These are phyloP conservation scores for Eutolmus rufibarbis DNA, from an alignment of 2,888 invertebrate genomes.

Conservation along the genomic window DNA sequence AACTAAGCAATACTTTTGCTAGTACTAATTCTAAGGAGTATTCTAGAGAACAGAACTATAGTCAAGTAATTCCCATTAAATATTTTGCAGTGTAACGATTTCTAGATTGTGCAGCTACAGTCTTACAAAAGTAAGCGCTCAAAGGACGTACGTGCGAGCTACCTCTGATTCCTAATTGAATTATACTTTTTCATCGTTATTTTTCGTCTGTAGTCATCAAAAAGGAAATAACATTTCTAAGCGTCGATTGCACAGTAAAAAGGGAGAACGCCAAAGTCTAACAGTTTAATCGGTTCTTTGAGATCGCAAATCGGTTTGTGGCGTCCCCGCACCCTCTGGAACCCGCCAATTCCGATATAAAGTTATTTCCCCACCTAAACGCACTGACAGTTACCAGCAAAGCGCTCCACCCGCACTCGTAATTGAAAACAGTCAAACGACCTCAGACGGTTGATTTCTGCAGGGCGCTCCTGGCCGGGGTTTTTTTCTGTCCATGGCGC, in stretches of 20 bases:
- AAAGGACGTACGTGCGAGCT: background rate
- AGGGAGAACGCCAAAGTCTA: constrained; percentile 17
- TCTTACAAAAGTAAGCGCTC: background rate
- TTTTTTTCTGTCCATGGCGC: constrained; percentile 1
- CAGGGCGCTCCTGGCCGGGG: background rate
- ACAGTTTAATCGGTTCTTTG: constrained; percentile 40
- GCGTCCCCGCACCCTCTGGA: background rate
- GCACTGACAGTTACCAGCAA: constrained; percentile 33
- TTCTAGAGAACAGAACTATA: background rate
- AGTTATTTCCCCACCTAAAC: constrained; percentile 37
- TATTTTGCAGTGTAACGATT: background rate
- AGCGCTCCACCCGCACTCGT: constrained; percentile 13
- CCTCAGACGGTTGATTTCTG: constrained; percentile 18
- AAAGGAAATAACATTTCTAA: constrained; percentile 34
- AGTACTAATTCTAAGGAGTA: too few species aligned
- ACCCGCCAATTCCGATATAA: constrained; percentile 27
- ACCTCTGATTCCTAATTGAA: background rate
- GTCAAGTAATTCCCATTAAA: background rate
- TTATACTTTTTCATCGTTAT: background rate
- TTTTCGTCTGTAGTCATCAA: background rate
- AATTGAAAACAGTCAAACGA: constrained; percentile 36
- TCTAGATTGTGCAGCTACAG: background rate
- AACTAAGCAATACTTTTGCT: too few species aligned
- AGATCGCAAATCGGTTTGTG: constrained; percentile 33
- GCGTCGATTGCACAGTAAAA: constrained; percentile 33